Percentiles rank a stretch among this genome's conserved stretches.
phyloP scores from a whole-genome alignment of 2,888 invertebrate genomes.

The Conchocele bisecta region DNA sequence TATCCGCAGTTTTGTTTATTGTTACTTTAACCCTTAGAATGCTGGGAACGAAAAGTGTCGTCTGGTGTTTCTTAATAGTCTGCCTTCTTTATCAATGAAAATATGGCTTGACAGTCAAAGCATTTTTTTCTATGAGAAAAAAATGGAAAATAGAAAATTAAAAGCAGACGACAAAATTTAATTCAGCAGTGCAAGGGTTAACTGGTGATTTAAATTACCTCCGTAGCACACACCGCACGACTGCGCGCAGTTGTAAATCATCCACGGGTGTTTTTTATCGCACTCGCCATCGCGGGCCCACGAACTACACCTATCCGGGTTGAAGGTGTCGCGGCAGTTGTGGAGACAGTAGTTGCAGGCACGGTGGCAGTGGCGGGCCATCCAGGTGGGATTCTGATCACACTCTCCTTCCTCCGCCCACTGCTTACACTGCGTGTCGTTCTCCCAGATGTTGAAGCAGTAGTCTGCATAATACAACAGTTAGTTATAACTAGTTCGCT shows the following conservation, averaged over 20 bases:
- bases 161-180: too few species aligned
- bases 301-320: constrained; percentile 51
- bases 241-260: constrained; percentile 68
- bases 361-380: constrained; percentile 63
- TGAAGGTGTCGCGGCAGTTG: constrained; percentile 53
- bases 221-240: constrained; percentile 68
- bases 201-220: too few species aligned
- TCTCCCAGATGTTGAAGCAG: constrained; percentile 60
- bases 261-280: constrained; percentile 62
- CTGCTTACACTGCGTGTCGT: constrained; percentile 54
- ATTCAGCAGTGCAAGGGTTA: too few species aligned
- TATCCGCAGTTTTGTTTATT: too few species aligned
- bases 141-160: too few species aligned
- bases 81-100: too few species aligned
- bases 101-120: too few species aligned
- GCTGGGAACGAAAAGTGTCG: too few species aligned
- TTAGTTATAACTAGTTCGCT: too few species aligned
- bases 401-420: constrained; percentile 69
- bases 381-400: constrained; percentile 66
- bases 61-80: too few species aligned
- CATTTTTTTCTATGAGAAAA: too few species aligned
- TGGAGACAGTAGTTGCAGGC: constrained; percentile 62
- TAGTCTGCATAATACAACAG: constrained; percentile 48
- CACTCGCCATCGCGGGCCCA: constrained; percentile 69
- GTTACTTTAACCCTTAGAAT: too few species aligned